These are phyloP conservation scores for Drosophila tani DNA, from an alignment of 1,140 invertebrate species.

Conservation along the genomic window DNA sequence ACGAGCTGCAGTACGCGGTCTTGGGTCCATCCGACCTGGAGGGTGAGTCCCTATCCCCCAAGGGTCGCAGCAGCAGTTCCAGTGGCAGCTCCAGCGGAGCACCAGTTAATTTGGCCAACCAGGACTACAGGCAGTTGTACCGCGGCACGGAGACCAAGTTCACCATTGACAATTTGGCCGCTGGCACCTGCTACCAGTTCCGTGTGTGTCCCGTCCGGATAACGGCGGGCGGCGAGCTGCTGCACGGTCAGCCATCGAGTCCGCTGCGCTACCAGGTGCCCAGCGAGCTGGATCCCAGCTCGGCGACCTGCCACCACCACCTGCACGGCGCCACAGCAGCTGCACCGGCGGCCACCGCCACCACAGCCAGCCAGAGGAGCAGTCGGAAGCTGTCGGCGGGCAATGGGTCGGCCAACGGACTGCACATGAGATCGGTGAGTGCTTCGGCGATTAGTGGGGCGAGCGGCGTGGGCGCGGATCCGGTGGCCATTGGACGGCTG, in stretches of 20 bases:
- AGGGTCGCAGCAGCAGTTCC: conserved; percentile 52
- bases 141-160: conserved; percentile 88
- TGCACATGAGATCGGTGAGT: conserved; percentile 73
- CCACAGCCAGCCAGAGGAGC: conserved; percentile 51
- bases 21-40: conserved; percentile 38
- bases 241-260: conserved; percentile 89
- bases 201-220: conserved; percentile 90
- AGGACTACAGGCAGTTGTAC: conserved; percentile 88
- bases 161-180: conserved; percentile 88
- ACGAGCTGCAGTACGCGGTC: conserved; percentile 75
- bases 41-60: conserved; percentile 50
- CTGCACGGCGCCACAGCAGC: conserved; percentile 48
- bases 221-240: conserved; percentile 86
- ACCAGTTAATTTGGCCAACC: conserved; percentile 61
- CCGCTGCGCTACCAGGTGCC: conserved; percentile 85
- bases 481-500: conserved; percentile 57
- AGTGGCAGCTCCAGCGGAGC: conserved; percentile 41
- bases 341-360: conserved; percentile 4
- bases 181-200: conserved; percentile 90
- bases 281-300: conserved; percentile 58
- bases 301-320: conserved; percentile 49
- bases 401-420: conserved; percentile 39
- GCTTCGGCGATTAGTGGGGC: conserved; percentile 75
- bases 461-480: conserved; percentile 64
- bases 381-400: conserved; percentile 64